phyloP scores from a whole-genome alignment of 2,113 vertebrate species.

The Arenaria interpres region DNA sequence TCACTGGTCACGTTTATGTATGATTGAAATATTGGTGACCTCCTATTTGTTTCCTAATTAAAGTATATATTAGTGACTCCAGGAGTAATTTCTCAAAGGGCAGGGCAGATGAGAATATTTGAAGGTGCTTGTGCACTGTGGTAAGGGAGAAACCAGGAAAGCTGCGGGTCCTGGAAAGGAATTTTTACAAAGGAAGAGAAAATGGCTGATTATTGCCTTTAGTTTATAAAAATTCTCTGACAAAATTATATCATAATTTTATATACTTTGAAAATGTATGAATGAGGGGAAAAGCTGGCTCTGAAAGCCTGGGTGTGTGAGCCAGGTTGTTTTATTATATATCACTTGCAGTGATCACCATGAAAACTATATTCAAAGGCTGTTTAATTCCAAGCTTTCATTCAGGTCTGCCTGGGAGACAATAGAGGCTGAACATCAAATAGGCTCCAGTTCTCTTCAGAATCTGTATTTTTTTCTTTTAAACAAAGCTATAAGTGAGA shows the following conservation, averaged over 20 bases:
- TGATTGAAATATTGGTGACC: background rate
- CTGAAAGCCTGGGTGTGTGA: background rate
- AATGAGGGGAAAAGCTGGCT: background rate
- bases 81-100: background rate
- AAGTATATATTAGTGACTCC: background rate
- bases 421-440: constrained; percentile 65
- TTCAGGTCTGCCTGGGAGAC: constrained; percentile 60
- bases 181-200: background rate
- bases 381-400: constrained; percentile 52
- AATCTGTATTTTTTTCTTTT: constrained; percentile 22
- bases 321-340: constrained; percentile 8
- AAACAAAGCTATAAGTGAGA: constrained; percentile 45
- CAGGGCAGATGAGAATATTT: background rate
- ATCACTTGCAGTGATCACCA: constrained; percentile 16
- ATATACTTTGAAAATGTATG: background rate
- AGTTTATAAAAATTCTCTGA: background rate
- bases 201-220: background rate
- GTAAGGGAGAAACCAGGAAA: background rate
- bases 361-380: background rate
- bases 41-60: background rate
- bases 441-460: constrained; percentile 42
- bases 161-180: background rate
- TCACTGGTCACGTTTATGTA: background rate
- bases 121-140: background rate
- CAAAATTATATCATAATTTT: background rate